These are phyloP conservation scores for Eupithecia pulchellata DNA, from an alignment of 2,888 invertebrate genomes.

Conservation along the genomic window DNA sequence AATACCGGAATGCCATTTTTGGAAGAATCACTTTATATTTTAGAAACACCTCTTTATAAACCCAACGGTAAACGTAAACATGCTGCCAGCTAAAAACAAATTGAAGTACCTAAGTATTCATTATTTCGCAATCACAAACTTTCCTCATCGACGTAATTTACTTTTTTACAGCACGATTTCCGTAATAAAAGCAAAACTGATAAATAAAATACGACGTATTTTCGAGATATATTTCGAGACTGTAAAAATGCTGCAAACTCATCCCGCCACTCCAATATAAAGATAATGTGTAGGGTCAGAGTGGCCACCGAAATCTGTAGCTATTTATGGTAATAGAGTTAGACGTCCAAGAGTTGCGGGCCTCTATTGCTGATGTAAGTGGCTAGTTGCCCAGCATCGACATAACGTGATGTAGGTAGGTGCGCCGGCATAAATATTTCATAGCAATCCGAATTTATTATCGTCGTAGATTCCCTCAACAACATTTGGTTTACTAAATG, in stretches of 20 bases:
- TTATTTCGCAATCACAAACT: slow-evolving; percentile 42
- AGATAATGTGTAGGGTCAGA: slow-evolving; percentile 66
- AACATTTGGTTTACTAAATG: slow-evolving; percentile 43
- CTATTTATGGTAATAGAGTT: slow-evolving; percentile 69
- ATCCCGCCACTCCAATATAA: slow-evolving; percentile 60
- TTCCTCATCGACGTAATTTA: slow-evolving; percentile 43
- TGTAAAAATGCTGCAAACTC: slow-evolving; percentile 67
- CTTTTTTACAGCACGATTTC: slow-evolving; percentile 45
- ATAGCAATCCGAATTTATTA: slow-evolving; percentile 48
- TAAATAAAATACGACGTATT: slow-evolving; percentile 52
- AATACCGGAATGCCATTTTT: too few species aligned
- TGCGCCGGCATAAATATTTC: slow-evolving; percentile 47
- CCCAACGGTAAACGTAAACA: neutral
- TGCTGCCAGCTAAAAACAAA: slow-evolving; percentile 3
- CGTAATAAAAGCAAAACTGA: slow-evolving; percentile 51
- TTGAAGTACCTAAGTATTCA: slow-evolving; percentile 20
- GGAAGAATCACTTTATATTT: neutral
- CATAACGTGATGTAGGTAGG: slow-evolving; percentile 39
- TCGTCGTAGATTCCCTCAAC: slow-evolving; percentile 40
- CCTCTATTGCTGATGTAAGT: slow-evolving; percentile 46
- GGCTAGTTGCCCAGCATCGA: slow-evolving; percentile 37
- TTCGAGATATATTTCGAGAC: too few species aligned
- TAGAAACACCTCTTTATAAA: neutral
- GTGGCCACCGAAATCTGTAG: slow-evolving; percentile 62
- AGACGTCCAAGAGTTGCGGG: slow-evolving; percentile 55